These are phyloP conservation scores for Ceyx margarethae DNA, from an alignment of 2,113 vertebrate species.

Conservation along the genomic window DNA sequence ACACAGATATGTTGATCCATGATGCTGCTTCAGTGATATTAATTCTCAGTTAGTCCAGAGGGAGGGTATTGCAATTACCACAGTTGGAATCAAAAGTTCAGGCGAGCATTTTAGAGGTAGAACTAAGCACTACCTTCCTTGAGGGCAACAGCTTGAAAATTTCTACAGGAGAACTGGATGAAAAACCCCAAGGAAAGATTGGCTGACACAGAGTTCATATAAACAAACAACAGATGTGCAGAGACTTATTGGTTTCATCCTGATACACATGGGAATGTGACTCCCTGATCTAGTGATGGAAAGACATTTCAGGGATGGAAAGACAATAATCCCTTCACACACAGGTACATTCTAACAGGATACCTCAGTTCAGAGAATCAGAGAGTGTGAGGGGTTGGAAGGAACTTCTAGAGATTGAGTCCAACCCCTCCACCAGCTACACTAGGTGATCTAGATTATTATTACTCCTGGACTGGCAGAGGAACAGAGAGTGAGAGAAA, in stretches of 20 bases:
- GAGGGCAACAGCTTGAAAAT: not conserved
- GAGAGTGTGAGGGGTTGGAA: no score
- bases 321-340: not conserved
- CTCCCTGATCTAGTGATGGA: not conserved
- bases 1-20: not conserved
- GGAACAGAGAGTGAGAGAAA: not conserved
- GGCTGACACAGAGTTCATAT: not conserved
- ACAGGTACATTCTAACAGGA: not conserved
- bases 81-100: not conserved
- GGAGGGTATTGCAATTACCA: not conserved
- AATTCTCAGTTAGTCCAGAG: not conserved
- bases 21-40: not conserved
- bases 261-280: not conserved
- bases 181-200: not conserved
- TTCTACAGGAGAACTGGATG: not conserved
- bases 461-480: not conserved
- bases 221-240: conserved; percentile 17
- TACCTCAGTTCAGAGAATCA: not conserved
- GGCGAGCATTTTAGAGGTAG: not conserved
- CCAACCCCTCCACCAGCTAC: no score
- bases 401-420: no score
- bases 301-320: not conserved
- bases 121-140: not conserved
- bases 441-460: not conserved
- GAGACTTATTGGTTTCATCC: not conserved